Conservation (phyloP, 2,888 invertebrate genomes). For the Tanaodytes sp. region DNA sequence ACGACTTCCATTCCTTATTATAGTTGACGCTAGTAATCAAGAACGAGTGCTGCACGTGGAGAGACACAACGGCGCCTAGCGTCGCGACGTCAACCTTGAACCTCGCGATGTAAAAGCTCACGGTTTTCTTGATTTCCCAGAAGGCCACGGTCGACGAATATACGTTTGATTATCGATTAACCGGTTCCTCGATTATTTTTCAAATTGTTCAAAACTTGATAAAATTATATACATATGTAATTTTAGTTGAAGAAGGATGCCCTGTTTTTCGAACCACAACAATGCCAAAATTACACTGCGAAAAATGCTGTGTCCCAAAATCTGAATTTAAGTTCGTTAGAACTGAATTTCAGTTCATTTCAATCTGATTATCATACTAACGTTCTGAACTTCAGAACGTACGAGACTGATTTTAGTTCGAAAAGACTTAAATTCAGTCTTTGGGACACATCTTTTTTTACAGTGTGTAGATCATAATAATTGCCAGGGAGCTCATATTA, state of each 20-base stretch:
- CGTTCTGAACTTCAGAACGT: no score
- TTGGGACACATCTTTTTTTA: no score
- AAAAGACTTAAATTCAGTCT: no score
- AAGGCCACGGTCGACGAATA: slow-evolving; percentile 64
- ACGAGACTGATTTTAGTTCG: no score
- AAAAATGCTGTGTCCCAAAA: no score
- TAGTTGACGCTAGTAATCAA: slow-evolving; percentile 32
- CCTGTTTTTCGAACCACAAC: not conserved
- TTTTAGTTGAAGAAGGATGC: slow-evolving; percentile 13
- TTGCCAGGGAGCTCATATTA: no score
- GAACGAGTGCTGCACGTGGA: slow-evolving; percentile 57
- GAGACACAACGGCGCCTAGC: slow-evolving; percentile 63
- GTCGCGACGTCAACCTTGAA: slow-evolving; percentile 67
- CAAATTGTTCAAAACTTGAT: slow-evolving; percentile 30
- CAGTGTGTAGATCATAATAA: no score
- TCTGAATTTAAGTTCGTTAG: no score
- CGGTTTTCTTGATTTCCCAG: slow-evolving; percentile 59
- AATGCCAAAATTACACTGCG: no score
- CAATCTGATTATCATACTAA: no score
- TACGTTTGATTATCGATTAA: slow-evolving; percentile 53
- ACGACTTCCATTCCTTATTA: slow-evolving; percentile 42
- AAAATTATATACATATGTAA: no score
- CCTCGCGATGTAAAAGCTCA: slow-evolving; percentile 54
- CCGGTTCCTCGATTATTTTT: slow-evolving; percentile 18
- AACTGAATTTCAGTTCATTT: no score